A percentile compares a stretch with the other conserved stretches of the same genome.
These are phyloP conservation scores for Dromococcyx pavoninus DNA, from an alignment of 2,797 vertebrate species.

Conservation along the genomic window DNA sequence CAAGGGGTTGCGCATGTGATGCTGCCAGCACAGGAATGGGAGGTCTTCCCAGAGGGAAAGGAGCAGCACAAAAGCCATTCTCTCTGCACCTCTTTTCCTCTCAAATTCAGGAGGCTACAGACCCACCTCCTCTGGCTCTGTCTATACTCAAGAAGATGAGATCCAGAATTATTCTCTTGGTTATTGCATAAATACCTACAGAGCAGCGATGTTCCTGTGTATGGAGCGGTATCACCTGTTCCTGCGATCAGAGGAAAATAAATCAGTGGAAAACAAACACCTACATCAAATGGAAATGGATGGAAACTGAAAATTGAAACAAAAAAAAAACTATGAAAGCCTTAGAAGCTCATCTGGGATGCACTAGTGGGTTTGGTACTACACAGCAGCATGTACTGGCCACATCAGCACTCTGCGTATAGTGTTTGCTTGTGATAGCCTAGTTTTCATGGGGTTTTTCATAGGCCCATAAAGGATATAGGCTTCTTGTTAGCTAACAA, in stretches of 20 bases:
- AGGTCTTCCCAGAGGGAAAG: background rate
- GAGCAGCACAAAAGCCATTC: background rate
- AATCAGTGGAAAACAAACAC: background rate
- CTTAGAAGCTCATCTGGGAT: background rate
- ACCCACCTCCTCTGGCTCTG: background rate
- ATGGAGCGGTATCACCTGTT: accelerated
- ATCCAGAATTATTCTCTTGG: background rate
- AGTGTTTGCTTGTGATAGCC: background rate
- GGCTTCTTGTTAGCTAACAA: conserved; percentile 8
- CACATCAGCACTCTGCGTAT: background rate
- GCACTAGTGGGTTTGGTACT: background rate
- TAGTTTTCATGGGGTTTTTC: background rate
- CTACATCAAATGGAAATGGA: background rate
- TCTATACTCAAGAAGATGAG: background rate
- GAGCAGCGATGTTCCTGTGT: accelerated
- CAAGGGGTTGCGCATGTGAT: accelerated
- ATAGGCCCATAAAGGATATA: background rate
- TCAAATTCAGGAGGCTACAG: background rate
- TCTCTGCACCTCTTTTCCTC: background rate
- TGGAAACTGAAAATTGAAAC: background rate
- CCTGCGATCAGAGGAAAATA: background rate
- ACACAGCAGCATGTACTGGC: background rate
- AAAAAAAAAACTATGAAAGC: background rate
- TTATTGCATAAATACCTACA: background rate
- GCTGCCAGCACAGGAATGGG: background rate